Evolutionary conservation across 2,888 invertebrate genomes (phyloP), one percentile per base, ranked within the genome.

Genomic region (Dynastes maya): DNA sequence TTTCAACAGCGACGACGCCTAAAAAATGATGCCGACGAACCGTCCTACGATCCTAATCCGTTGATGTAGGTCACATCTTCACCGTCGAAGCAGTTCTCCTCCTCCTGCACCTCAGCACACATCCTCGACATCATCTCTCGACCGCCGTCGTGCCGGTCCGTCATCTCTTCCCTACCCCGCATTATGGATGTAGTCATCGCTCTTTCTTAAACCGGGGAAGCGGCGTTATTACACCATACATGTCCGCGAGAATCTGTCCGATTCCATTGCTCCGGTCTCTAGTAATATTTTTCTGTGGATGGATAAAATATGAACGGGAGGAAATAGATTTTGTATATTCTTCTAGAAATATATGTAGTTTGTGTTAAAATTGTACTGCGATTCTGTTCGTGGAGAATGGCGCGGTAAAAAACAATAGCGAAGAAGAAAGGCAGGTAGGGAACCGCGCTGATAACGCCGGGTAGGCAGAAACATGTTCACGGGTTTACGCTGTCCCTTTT

Each of bases 41-140:
- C 72, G 61, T 61, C 61, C 13, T 45, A n/a, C 61, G 45, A 74
- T 74, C 61, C 72, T 74, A 74, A 74, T 74, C 72, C 72, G 37
- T 45, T 45, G 61, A 61, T 74, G 27, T 74, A 61, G 61, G 45
- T 74, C 72, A 45, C 27, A 45, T 45, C 16, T 22, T 8, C 51
- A 51, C 51, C 63, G 13, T 32, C 29, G 45, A 8, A 32, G 29
- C 13, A 32, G 32, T 32, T 32, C 13, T 55, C n/a, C 45, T 45
- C 45, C 8, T 45, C 65, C 8, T 45, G 45, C 5, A 4, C 5
- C 32, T 32, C 32, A 22, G 22, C 5, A 32, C 32, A 22, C 65
- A n/a, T 65, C 65, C 40, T 45, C 37, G 9, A 16, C 40, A 45
- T 45, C 65, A 40, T 40, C 16, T 37, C 16, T 16, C 5, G 6